Percentiles rank a stretch among this genome's conserved stretches.
Conservation (phyloP, 2,113 vertebrate genomes). For the Lipotes vexillifer region DNA sequence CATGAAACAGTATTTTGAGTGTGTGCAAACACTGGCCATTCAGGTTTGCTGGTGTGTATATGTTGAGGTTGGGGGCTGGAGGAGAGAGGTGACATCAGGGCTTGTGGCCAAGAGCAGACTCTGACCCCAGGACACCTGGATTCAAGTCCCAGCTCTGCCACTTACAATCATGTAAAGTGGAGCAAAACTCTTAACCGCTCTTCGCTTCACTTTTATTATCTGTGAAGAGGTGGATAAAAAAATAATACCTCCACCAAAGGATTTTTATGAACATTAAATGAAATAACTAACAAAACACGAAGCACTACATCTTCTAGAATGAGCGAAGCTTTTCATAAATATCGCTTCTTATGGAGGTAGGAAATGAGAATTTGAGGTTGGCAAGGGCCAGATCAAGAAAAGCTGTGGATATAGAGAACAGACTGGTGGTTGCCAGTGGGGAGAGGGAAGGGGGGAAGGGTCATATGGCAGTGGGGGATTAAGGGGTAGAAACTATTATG, state of each 20-base stretch:
- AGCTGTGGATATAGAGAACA: no score
- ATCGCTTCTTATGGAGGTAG: not conserved
- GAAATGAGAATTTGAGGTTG: not conserved
- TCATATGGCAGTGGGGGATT: fast-evolving
- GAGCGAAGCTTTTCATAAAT: not conserved
- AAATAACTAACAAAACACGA: not conserved
- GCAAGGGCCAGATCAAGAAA: not conserved
- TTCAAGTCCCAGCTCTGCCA: not conserved
- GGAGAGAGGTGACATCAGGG: not conserved
- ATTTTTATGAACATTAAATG: not conserved
- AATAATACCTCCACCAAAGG: not conserved
- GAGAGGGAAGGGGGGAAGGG: not conserved
- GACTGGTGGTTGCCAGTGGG: not conserved
- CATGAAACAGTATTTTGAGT: not conserved
- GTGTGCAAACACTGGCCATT: not conserved
- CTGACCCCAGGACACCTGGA: not conserved
- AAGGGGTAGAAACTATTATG: not conserved
- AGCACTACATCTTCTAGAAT: not conserved
- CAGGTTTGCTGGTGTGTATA: not conserved
- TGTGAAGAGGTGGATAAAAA: not conserved
- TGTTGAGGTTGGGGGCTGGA: not conserved
- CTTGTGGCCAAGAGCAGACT: not conserved
- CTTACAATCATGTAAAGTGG: not conserved
- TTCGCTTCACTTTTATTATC: not conserved
- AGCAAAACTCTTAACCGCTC: not conserved